Percentiles rank a stretch among this genome's conserved stretches.
Evolutionary conservation across 92 coral and sea anemone species (phyloP).

Genomic region (Umimayanthus kanabou): DNA sequence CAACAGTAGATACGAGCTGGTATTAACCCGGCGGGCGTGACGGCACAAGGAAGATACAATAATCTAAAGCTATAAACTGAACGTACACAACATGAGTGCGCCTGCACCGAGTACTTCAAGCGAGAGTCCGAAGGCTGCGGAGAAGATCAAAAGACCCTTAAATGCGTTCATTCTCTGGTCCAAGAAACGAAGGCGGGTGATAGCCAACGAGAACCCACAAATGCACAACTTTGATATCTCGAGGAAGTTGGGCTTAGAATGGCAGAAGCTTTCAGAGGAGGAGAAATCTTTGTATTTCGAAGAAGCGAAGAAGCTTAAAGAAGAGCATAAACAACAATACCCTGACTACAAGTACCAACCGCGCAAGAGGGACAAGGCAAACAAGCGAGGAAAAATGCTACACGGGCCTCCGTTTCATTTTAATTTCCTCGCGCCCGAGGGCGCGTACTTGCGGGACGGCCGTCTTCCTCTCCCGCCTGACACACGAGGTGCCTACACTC

Average conservation of each 20-base stretch:
- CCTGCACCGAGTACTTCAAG: constrained; percentile 53
- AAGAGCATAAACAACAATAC: constrained; percentile 89
- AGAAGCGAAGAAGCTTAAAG: constrained; percentile 91
- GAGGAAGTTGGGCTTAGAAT: constrained; percentile 90
- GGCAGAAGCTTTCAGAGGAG: constrained; percentile 90
- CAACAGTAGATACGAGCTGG: constrained; percentile 34
- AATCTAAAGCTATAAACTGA: neutral
- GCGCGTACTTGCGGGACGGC: constrained; percentile 62
- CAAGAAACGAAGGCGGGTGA: constrained; percentile 90
- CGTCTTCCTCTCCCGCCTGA: constrained; percentile 63
- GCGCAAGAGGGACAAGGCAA: constrained; percentile 85
- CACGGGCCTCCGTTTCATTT: constrained; percentile 85
- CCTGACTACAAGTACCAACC: constrained; percentile 99
- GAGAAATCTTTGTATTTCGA: constrained; percentile 92
- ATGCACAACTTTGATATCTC: constrained; percentile 99
- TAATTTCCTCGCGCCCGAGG: constrained; percentile 71
- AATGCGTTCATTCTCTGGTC: constrained; percentile 99
- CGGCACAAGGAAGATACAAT: neutral
- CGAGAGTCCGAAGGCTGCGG: constrained; percentile 64
- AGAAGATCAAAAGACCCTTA: constrained; percentile 96
- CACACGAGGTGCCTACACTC: constrained; percentile 57
- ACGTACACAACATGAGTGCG: constrained; percentile 64
- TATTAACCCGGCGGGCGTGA: constrained; percentile 30
- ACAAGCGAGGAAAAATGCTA: constrained; percentile 77
- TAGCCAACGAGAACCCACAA: constrained; percentile 97